Base-by-base conservation (phyloP, 2,888 invertebrate species). In the Drosophila percnosoma region DNA sequence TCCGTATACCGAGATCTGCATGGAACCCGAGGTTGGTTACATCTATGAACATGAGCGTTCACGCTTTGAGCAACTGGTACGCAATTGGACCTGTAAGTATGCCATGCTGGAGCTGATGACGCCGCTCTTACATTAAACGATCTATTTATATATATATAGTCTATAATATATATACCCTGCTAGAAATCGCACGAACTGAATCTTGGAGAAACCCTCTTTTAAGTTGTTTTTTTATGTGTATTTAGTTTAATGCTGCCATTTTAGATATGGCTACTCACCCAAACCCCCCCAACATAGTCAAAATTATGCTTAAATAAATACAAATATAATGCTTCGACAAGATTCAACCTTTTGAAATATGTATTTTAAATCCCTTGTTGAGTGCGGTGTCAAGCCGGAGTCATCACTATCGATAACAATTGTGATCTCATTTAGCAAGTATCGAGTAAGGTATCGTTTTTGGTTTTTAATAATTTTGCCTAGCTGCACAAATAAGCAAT, bases 51-150 rank as follows among this genome's bases (percentile, higher is more conserved):
- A 95, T 36, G 95, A 97, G 90, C 94, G 96, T 38, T 92, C 94
- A 53, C 95, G 95, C 66, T 98, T 97, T 92, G 97, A 98, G 88
- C 94, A 95, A 73, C 95, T 97, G 42, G 98, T 98, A 0, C 94
- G 97, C 51, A 94, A 95, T 11, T 98, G 98, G 97, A 98, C 98
- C 1, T 97, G 97, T 97, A 96, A 96, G 84, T 98, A 97, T 93
- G 98, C 97, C 36, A 97, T 97, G 97, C 95, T 95, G 82, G 97
- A 97, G 84, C 91, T 95, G n/a, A 92, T 95, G 79, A 93, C 94
- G 29, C 90, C 92, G 18, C 77, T 49, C 31, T 87, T 33, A 63
- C 51, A 15, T 40, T 36, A 34, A 49, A 38, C 54, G 45, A 48
- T 54, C 6, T 29, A 51, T 51, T 11, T 49, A 8, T 29, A 8